phyloP scores from a whole-genome alignment of 2,888 invertebrate genomes.

The Thymelicus acteon region DNA sequence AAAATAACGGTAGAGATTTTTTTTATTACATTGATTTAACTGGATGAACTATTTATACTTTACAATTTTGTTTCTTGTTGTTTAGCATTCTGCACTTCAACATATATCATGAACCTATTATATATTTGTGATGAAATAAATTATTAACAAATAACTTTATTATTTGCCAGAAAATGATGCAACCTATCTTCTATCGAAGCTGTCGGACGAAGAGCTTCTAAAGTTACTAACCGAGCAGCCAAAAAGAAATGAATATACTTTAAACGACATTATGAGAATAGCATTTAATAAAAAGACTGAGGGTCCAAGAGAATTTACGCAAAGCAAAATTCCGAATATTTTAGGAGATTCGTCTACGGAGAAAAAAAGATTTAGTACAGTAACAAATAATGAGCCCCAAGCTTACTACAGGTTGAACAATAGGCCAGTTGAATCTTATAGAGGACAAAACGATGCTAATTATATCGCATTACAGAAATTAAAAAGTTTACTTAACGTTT shows the following conservation, averaged over 20 bases:
- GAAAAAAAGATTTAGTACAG: conserved; percentile 45
- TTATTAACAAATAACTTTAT: neutral
- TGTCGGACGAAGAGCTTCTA: conserved; percentile 69
- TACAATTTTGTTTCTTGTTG: too few relatives aligned
- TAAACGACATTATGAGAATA: conserved; percentile 63
- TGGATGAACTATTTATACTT: too few relatives aligned
- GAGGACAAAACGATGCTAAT: conserved; percentile 55
- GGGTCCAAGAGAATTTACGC: conserved; percentile 28
- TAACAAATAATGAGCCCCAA: conserved; percentile 45
- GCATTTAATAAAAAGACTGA: conserved; percentile 42
- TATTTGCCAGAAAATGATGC: conserved; percentile 62
- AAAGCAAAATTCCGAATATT: conserved; percentile 40
- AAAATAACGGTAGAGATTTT: conserved; percentile 57
- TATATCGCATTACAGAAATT: conserved; percentile 66
- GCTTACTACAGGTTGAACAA: conserved; percentile 66
- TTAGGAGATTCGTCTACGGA: neutral
- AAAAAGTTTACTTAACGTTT: conserved; percentile 62
- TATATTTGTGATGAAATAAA: too few relatives aligned
- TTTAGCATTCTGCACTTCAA: too few relatives aligned
- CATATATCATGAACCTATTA: too few relatives aligned
- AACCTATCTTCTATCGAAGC: conserved; percentile 69
- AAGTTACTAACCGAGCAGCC: conserved; percentile 66
- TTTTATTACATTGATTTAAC: too few relatives aligned
- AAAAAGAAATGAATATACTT: conserved; percentile 60
- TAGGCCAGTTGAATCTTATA: conserved; percentile 60